Conservation (phyloP, 1,140 invertebrate genomes). For the Dysdera silvatica region DNA sequence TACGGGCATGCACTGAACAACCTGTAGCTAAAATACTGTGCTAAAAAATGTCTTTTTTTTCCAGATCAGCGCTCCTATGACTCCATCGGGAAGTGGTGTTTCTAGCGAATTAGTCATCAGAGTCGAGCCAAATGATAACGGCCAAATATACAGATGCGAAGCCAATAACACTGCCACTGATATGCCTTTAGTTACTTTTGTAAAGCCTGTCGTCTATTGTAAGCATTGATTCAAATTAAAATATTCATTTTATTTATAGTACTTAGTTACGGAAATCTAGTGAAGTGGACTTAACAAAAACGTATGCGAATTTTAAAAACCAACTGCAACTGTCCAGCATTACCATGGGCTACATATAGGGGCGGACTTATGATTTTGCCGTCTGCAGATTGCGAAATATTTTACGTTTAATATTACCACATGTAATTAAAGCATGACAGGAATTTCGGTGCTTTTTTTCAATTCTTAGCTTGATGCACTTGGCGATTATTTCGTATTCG, state of each 20-base stretch:
- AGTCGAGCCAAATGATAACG: slow-evolving; percentile 83
- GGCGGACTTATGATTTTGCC: too few species aligned
- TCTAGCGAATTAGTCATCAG: slow-evolving; percentile 42
- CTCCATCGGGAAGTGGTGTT: slow-evolving; percentile 33
- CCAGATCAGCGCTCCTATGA: slow-evolving; percentile 32
- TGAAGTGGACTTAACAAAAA: not conserved
- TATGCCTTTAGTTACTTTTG: slow-evolving; percentile 70
- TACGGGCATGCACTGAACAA: too few species aligned
- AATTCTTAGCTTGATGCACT: too few species aligned
- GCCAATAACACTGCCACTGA: slow-evolving; percentile 83
- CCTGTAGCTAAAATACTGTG: not conserved
- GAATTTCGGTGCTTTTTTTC: too few species aligned
- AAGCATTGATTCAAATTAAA: slow-evolving; percentile 10
- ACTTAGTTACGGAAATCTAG: not conserved
- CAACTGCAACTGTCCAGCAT: too few species aligned
- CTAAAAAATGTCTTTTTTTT: not conserved
- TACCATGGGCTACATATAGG: too few species aligned
- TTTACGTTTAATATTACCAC: too few species aligned
- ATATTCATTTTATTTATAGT: not conserved
- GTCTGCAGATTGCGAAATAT: too few species aligned
- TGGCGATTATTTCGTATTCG: too few species aligned
- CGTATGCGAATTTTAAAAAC: too few species aligned
- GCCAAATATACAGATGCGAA: slow-evolving; percentile 80
- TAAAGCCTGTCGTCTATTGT: slow-evolving; percentile 65
- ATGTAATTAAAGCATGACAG: too few species aligned